phyloP scores from a whole-genome alignment of 2,113 vertebrate genomes.

The Psettodes erumei region DNA sequence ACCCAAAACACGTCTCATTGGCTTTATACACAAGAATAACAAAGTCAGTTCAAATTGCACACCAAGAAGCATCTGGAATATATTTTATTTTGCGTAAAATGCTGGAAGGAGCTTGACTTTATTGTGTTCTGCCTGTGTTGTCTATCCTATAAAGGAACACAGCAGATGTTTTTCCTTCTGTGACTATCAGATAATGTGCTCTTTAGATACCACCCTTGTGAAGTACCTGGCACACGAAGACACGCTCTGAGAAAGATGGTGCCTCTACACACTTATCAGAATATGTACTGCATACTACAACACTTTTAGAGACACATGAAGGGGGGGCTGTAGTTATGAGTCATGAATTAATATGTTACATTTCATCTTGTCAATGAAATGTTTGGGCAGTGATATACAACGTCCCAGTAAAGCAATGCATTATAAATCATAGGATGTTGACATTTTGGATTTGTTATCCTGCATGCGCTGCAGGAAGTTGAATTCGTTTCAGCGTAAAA shows the following conservation, averaged over 20 bases:
- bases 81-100: slow-evolving; percentile 2
- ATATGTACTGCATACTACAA: slow-evolving; percentile 37
- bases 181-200: slow-evolving; percentile 18
- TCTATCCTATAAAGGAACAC: not conserved
- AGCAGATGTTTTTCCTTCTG: not conserved
- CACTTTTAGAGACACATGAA: slow-evolving; percentile 28
- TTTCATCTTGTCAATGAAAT: slow-evolving; percentile 61
- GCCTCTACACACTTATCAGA: slow-evolving; percentile 5
- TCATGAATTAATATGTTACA: slow-evolving; percentile 61
- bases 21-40: not conserved
- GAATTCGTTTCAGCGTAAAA: slow-evolving; percentile 43
- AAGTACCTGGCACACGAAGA: not conserved
- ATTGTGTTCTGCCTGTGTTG: slow-evolving; percentile 8
- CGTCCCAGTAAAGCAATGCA: slow-evolving; percentile 29
- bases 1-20: not conserved
- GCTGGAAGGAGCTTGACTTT: not conserved
- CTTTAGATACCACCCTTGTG: not conserved
- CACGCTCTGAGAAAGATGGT: slow-evolving; percentile 16
- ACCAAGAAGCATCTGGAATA: not conserved
- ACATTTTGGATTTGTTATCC: slow-evolving; percentile 64
- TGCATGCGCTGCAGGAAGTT: slow-evolving; percentile 54
- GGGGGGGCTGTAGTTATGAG: slow-evolving; percentile 25
- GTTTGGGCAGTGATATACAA: slow-evolving; percentile 50
- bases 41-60: not conserved
- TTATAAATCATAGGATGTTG: slow-evolving; percentile 56